Evolutionary conservation across 2,888 invertebrate genomes (phyloP), one percentile per base, ranked within the genome.

Genomic region (Gasteruption jaculator): DNA sequence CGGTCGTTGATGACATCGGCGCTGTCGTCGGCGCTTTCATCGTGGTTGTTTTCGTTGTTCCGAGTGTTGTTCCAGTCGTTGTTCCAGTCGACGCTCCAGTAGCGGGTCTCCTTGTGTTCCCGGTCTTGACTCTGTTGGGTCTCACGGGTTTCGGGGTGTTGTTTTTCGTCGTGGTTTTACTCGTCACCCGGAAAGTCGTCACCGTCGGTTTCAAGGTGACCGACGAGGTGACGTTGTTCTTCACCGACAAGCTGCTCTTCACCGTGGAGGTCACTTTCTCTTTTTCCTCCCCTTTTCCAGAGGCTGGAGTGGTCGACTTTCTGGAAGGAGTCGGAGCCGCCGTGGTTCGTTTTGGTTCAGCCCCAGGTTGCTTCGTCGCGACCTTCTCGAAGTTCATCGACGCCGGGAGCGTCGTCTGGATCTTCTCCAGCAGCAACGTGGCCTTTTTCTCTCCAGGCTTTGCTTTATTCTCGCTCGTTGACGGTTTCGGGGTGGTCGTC

Each of bases 21-120:
- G 49, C 56, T 2, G 50, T 44, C 10, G 57, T 50, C n/a, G 49
- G 41, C 32, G 53, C 56, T 37, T 53, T 51, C 3, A 49, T 43
- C 2, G 55, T 30, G 16, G 43, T 43, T 3, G 45, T 36, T 40
- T 61, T 60, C 3, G 52, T 29, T 43, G 49, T 50, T 11, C 48
- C 41, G 27, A 41, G 12, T 1, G 42, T 36, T 4, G 46, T 5
- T n/a, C 46, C 44, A 8, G 54, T 50, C 12, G 52, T 44, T 3
- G 48, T 31, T 8, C 49, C 46, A 7, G 36, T 37, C n/a, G 38
- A 14, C 6, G 40, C 4, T 2, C 38, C 35, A 3, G 35, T 38
- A n/a, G n/a, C n/a, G n/a, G n/a, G n/a, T n/a, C n/a, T 40, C 8
- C 53, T 42, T 11, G 45, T 15, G 4, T 26, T 50, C 5, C 60